Percentiles rank a stretch among this genome's conserved stretches.
Conservation (phyloP, 1,140 invertebrate genomes). For the Branchinecta lindahli region DNA sequence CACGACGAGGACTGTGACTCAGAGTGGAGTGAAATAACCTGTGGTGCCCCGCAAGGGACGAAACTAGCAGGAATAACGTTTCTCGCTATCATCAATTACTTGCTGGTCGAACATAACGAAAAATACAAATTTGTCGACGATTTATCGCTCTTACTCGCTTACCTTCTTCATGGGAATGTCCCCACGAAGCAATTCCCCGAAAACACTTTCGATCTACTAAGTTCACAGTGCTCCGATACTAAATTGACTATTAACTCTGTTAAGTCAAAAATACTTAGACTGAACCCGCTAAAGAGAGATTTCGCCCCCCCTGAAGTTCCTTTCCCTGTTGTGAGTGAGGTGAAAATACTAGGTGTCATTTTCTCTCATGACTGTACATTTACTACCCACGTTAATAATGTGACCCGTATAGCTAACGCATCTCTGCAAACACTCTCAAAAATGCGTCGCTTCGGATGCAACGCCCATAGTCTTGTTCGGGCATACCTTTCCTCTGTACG, state of each 20-base stretch:
- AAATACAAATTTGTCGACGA: no score
- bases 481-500: not conserved
- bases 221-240: conserved; percentile 4
- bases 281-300: conserved; percentile 8
- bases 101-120: no score
- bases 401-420: conserved; percentile 4
- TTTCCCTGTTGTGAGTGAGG: no score
- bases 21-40: no score
- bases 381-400: conserved; percentile 8
- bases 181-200: not conserved
- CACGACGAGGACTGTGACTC: no score
- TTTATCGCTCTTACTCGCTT: conserved; percentile 8
- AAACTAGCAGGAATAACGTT: no score
- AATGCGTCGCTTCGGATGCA: not conserved
- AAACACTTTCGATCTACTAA: conserved; percentile 2
- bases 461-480: not conserved
- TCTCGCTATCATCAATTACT: no score
- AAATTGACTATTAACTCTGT: not conserved
- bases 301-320: conserved; percentile 7
- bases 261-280: not conserved
- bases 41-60: no score
- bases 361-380: not conserved
- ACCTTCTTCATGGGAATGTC: conserved; percentile 5
- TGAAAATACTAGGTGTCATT: not conserved
- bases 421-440: conserved; percentile 5